phyloP scores from a whole-genome alignment of 2,888 invertebrate species.

The Morpho helenor region DNA sequence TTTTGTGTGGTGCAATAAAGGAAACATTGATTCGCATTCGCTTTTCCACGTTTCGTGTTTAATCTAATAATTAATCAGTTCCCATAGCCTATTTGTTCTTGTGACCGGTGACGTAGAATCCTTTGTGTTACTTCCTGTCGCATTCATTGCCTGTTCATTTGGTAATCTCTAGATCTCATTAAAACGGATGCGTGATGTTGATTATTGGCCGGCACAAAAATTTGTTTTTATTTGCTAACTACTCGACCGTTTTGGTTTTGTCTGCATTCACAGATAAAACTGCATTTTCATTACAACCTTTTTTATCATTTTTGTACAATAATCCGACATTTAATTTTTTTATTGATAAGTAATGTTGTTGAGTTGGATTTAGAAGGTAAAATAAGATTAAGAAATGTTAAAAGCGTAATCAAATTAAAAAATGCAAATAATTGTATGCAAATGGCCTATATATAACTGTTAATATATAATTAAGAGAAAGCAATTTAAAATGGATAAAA shows the following conservation, averaged over 20 bases:
- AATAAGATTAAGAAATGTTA: too few species aligned
- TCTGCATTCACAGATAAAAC: slow-evolving; percentile 23
- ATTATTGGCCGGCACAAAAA: slow-evolving; percentile 37
- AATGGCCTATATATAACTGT: too few species aligned
- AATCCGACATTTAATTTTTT: neutral
- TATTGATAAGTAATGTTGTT: too few species aligned
- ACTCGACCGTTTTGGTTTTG: slow-evolving; percentile 30
- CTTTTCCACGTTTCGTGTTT: slow-evolving; percentile 39
- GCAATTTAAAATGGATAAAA: too few species aligned
- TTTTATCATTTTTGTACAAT: slow-evolving; percentile 16
- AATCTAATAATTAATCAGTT: slow-evolving; percentile 77
- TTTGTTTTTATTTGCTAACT: slow-evolving; percentile 29
- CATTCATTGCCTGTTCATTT: slow-evolving; percentile 51
- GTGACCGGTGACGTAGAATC: slow-evolving; percentile 36
- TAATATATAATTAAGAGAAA: too few species aligned
- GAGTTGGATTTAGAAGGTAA: too few species aligned
- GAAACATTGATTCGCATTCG: slow-evolving; percentile 38
- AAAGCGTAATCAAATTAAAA: too few species aligned
- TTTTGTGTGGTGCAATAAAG: slow-evolving; percentile 29
- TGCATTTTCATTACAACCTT: slow-evolving; percentile 21
- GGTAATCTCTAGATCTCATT: slow-evolving; percentile 44
- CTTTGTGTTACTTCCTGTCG: slow-evolving; percentile 55
- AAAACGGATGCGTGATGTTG: slow-evolving; percentile 40
- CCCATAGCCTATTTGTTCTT: slow-evolving; percentile 56
- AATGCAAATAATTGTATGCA: too few species aligned